Evolutionary conservation across 2,888 invertebrate species (phyloP).

Genomic region (Gandaritis pyraliata): DNA sequence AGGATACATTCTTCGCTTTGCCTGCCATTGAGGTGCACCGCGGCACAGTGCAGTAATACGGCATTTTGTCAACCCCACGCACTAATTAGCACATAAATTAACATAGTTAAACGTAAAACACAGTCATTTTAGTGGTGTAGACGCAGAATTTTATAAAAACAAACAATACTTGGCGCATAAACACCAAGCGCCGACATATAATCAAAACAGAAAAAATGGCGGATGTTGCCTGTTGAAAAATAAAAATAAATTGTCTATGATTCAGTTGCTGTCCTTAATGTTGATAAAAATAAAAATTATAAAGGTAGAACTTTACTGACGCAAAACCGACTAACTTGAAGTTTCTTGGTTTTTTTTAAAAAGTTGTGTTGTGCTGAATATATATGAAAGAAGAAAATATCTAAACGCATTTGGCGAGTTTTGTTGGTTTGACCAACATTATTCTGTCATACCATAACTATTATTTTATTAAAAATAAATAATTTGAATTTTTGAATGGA

Average conservation of each 20-base stretch:
- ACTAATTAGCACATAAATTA: constrained; percentile 50
- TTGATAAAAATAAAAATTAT: not conserved
- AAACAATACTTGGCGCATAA: constrained; percentile 77
- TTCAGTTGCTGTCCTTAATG: not conserved
- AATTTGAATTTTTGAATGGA: no score
- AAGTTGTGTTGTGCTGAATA: no score
- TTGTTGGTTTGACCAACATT: no score
- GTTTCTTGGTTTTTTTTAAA: no score
- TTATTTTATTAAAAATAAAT: no score
- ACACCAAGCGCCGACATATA: constrained; percentile 73
- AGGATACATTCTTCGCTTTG: constrained; percentile 79
- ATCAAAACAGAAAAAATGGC: constrained; percentile 55
- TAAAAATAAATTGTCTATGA: constrained; percentile 42
- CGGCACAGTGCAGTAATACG: constrained; percentile 81
- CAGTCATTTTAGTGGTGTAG: constrained; percentile 39
- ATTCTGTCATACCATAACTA: no score
- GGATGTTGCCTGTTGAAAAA: constrained; percentile 41
- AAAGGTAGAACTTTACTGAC: constrained; percentile 3
- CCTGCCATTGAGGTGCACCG: constrained; percentile 82
- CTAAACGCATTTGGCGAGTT: no score
- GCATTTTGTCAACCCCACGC: constrained; percentile 67
- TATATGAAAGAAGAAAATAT: no score
- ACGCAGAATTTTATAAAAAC: constrained; percentile 60
- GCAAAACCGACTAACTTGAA: no score
- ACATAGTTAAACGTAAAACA: constrained; percentile 51